phyloP scores from a whole-genome alignment of 2,888 invertebrate genomes.

The Linnaemya tessellans region DNA sequence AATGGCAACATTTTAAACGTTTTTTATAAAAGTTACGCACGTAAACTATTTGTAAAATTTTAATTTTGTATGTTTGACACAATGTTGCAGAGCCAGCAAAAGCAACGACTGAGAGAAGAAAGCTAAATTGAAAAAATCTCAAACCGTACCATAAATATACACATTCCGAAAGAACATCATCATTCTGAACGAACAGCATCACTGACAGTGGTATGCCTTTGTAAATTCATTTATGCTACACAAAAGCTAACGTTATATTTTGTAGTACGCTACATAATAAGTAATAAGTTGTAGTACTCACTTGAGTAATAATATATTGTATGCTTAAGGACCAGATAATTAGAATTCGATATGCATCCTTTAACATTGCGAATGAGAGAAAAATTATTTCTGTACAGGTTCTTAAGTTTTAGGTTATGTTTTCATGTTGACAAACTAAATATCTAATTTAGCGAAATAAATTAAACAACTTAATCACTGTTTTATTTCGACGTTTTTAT shows the following conservation, averaged over 20 bases:
- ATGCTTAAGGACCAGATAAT: too few species aligned
- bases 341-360: too few species aligned
- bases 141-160: conserved; percentile 44
- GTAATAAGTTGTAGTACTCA: too few species aligned
- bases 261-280: conserved; percentile 17
- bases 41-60: conserved; percentile 75
- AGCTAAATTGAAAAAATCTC: neutral
- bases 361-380: too few species aligned
- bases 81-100: conserved; percentile 41
- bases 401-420: too few species aligned
- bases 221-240: conserved; percentile 41
- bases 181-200: conserved; percentile 40
- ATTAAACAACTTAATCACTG: too few species aligned
- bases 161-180: conserved; percentile 17
- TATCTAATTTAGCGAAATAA: too few species aligned
- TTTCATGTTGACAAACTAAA: too few species aligned
- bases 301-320: too few species aligned
- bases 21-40: conserved; percentile 67
- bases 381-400: too few species aligned
- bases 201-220: conserved; percentile 63
- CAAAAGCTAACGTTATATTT: conserved; percentile 2
- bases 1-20: conserved; percentile 64
- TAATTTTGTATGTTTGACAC: conserved; percentile 74
- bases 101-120: conserved; percentile 11
- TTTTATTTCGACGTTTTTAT: too few species aligned